These are phyloP conservation scores for Epinephelus coioides DNA, from an alignment of 2,797 vertebrate genomes.

Conservation along the genomic window DNA sequence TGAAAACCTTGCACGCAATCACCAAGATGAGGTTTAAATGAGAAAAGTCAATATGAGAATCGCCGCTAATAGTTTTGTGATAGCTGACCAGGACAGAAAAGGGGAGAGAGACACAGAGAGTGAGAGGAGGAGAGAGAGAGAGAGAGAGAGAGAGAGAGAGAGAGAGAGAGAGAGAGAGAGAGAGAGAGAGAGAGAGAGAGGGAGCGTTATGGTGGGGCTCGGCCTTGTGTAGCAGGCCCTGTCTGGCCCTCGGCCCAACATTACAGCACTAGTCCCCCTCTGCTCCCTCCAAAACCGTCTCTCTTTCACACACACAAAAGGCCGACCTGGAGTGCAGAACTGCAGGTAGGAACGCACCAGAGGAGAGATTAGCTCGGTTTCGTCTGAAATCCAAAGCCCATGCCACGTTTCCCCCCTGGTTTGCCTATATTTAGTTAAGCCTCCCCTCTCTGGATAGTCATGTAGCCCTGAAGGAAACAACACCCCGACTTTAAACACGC, in stretches of 20 bases:
- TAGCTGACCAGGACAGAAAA: constrained; percentile 37
- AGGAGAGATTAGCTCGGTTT: constrained; percentile 52
- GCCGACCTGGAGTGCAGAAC: constrained; percentile 49
- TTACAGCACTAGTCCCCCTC: constrained; percentile 71
- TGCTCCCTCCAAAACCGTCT: constrained; percentile 71
- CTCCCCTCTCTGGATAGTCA: constrained; percentile 48
- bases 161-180: constrained; percentile 13
- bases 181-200: constrained; percentile 25
- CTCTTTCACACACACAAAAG: constrained; percentile 54
- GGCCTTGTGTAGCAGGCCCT: constrained; percentile 80
- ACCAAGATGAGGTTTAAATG: constrained; percentile 15
- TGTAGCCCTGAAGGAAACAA: constrained; percentile 50
- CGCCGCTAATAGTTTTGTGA: constrained; percentile 30
- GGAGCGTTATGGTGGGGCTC: constrained; percentile 63
- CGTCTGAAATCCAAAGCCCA: constrained; percentile 50
- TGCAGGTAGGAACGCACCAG: constrained; percentile 47
- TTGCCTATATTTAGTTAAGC: constrained; percentile 54
- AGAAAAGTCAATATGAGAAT: constrained; percentile 17
- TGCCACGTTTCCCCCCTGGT: constrained; percentile 45
- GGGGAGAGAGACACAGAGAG: constrained; percentile 1
- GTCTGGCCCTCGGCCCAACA: constrained; percentile 79
- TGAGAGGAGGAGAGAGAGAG: constrained; percentile 16
- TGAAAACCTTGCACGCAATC: not conserved
- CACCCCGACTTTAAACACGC: constrained; percentile 38
- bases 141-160: not conserved